These are phyloP conservation scores for Acronicta alni DNA, from an alignment of 2,888 invertebrate genomes.

Conservation along the genomic window DNA sequence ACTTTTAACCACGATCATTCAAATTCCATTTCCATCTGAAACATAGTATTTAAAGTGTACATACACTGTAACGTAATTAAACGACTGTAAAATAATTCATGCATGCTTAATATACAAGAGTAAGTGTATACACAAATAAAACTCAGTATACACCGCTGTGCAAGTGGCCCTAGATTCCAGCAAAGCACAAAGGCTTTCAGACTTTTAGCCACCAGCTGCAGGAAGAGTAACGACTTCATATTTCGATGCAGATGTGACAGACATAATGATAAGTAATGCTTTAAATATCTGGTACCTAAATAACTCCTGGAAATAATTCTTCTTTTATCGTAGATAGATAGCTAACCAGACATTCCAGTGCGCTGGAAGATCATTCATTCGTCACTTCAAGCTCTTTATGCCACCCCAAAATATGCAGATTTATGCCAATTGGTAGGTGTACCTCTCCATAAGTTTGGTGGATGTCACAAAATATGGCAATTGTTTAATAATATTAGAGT, in stretches of 20 bases:
- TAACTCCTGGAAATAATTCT: too few species aligned
- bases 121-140: conserved; percentile 56
- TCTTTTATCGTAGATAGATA: too few species aligned
- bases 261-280: conserved; percentile 1
- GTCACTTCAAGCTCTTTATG: too few species aligned
- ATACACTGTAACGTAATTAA: conserved; percentile 2
- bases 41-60: not conserved
- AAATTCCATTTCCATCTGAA: not conserved
- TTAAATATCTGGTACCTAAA: too few species aligned
- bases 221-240: conserved; percentile 60
- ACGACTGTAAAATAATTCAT: conserved; percentile 18
- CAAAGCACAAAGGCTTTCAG: conserved; percentile 77
- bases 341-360: too few species aligned
- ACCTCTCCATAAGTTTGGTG: too few species aligned
- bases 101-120: conserved; percentile 14
- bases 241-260: conserved; percentile 46
- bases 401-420: too few species aligned
- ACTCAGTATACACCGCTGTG: conserved; percentile 56
- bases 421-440: too few species aligned
- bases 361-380: too few species aligned
- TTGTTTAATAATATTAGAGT: too few species aligned
- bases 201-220: conserved; percentile 73
- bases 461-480: too few species aligned
- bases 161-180: conserved; percentile 71
- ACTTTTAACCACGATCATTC: not conserved